phyloP scores from a whole-genome alignment of 2,888 invertebrate genomes.

The Sicus ferrugineus region DNA sequence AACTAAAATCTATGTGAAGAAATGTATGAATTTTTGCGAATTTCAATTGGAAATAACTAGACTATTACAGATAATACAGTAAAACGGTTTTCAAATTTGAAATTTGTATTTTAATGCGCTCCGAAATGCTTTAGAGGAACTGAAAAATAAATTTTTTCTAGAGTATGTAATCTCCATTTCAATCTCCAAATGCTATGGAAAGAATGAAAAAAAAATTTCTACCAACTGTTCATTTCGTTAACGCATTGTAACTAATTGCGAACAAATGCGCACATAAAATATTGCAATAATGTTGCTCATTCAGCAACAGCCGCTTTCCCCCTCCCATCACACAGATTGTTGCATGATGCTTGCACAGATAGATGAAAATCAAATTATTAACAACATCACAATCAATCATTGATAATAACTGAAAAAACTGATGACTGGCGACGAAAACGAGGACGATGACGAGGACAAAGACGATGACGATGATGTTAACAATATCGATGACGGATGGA shows the following conservation, averaged over 20 bases:
- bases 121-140: no score
- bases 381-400: conserved; percentile 58
- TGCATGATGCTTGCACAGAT: conserved; percentile 34
- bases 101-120: no score
- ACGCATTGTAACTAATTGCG: conserved; percentile 27
- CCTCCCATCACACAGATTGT: background rate
- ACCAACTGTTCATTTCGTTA: conserved; percentile 13
- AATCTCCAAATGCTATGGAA: no score
- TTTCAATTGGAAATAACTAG: no score
- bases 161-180: no score
- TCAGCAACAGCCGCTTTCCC: background rate
- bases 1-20: no score
- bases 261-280: conserved; percentile 40
- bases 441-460: conserved; percentile 41
- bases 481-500: conserved; percentile 27
- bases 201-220: no score
- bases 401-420: conserved; percentile 53
- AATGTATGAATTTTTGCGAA: no score
- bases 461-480: conserved; percentile 35
- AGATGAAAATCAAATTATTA: conserved; percentile 44
- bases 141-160: no score
- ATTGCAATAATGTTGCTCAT: conserved; percentile 7
- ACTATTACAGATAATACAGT: no score
- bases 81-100: no score
- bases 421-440: background rate